Evolutionary conservation across 2,888 invertebrate species (phyloP).

Genomic region (Callimorpha dominula): DNA sequence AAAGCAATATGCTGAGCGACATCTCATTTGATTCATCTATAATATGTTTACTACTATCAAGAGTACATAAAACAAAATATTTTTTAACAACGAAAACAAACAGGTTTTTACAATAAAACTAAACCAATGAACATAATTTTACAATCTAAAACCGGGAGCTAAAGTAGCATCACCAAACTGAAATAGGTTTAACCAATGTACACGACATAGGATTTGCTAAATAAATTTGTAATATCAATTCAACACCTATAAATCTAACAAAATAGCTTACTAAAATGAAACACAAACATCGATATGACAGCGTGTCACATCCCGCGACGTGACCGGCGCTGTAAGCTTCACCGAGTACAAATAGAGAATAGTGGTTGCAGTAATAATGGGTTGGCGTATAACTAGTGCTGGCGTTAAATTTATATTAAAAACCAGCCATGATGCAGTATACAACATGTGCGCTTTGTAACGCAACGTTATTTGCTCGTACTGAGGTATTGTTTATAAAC

Average conservation of each 20-base stretch:
- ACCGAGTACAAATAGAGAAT: constrained; percentile 78
- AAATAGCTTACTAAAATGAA: constrained; percentile 24
- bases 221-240: neutral
- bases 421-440: constrained; percentile 47
- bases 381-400: constrained; percentile 60
- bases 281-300: constrained; percentile 39
- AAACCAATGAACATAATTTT: no score
- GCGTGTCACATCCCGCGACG: constrained; percentile 55
- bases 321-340: constrained; percentile 69
- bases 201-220: neutral
- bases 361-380: constrained; percentile 76
- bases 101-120: neutral
- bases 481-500: constrained; percentile 5
- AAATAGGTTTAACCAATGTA: neutral
- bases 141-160: neutral
- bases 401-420: constrained; percentile 80
- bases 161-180: neutral
- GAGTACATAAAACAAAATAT: neutral
- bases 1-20: no score
- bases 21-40: no score
- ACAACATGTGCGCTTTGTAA: constrained; percentile 34
- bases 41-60: neutral
- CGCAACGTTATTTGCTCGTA: constrained; percentile 23
- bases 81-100: no score
- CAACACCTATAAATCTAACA: neutral